phyloP scores from a whole-genome alignment of 30 jellyfish, hydroid and myxozoan species.

The Chrysaora quinquecirrha region DNA sequence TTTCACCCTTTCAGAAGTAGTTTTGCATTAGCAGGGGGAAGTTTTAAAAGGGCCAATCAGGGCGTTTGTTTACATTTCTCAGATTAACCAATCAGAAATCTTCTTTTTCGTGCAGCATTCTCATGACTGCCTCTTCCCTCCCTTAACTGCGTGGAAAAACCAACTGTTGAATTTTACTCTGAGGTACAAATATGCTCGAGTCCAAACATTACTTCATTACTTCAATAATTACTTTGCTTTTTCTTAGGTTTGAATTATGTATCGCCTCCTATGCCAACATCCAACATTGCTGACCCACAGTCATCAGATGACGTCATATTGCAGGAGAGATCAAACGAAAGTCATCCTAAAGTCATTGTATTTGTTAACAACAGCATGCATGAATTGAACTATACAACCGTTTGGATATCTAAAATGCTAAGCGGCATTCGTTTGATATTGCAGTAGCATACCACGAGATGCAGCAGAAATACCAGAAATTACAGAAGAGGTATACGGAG shows the following conservation, averaged over 20 bases:
- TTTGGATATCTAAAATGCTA: conserved; percentile 16
- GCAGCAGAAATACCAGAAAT: conserved; percentile 38
- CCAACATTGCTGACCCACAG: background rate
- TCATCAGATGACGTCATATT: background rate
- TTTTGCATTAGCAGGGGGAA: too few relatives aligned
- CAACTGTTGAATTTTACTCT: too few relatives aligned
- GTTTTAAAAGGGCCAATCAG: too few relatives aligned
- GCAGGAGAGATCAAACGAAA: conserved; percentile 7
- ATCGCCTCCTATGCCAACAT: background rate
- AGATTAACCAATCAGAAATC: too few relatives aligned
- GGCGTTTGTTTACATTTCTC: too few relatives aligned
- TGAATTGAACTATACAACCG: conserved; percentile 19
- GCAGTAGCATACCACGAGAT: conserved; percentile 48
- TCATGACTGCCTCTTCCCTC: too few relatives aligned
- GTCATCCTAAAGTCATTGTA: conserved; percentile 27
- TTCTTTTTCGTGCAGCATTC: too few relatives aligned
- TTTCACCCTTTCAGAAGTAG: too few relatives aligned
- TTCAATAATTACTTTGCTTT: too few relatives aligned
- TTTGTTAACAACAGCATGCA: conserved; percentile 31
- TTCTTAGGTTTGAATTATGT: conserved; percentile 6
- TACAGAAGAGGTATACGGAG: conserved; percentile 49
- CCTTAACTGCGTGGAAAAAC: too few relatives aligned
- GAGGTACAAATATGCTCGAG: too few relatives aligned
- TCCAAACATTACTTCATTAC: too few relatives aligned
- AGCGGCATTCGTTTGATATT: background rate